Evolutionary conservation across 2,888 invertebrate genomes (phyloP).

Genomic region (Coecobrya sp.): DNA sequence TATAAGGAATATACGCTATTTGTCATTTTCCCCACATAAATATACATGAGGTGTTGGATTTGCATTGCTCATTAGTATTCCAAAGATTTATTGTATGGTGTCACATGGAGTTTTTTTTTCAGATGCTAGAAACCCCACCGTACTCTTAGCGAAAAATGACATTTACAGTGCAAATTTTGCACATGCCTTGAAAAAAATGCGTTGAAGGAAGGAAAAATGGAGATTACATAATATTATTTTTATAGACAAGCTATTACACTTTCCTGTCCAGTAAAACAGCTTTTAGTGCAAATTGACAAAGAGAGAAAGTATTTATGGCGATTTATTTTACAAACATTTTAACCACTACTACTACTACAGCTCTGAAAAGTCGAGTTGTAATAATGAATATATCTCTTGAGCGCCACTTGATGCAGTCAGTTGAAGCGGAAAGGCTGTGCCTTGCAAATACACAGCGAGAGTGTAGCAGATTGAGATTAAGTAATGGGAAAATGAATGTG

Average conservation of each 20-base stretch:
- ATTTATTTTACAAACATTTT: too few relatives aligned
- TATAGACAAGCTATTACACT: neutral
- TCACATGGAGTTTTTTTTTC: slow-evolving; percentile 35
- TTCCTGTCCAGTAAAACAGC: neutral
- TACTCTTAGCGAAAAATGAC: neutral
- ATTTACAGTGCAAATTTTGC: too few relatives aligned
- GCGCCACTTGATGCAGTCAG: too few relatives aligned
- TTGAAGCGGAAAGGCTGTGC: too few relatives aligned
- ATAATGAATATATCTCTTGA: too few relatives aligned
- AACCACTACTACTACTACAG: too few relatives aligned
- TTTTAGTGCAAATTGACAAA: neutral
- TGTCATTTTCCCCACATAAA: neutral
- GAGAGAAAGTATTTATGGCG: neutral
- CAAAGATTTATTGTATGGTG: slow-evolving; percentile 15
- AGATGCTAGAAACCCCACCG: too few relatives aligned
- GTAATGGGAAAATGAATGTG: too few relatives aligned
- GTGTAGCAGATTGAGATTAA: too few relatives aligned
- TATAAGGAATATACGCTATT: neutral
- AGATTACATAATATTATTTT: neutral
- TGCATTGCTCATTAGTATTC: slow-evolving; percentile 31
- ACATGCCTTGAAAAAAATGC: neutral
- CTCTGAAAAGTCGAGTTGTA: too few relatives aligned
- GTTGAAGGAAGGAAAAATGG: neutral
- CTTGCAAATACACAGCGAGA: too few relatives aligned
- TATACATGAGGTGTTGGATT: neutral